These are phyloP conservation scores for Laterallus jamaicensis DNA, from an alignment of 2,113 vertebrate genomes.

Conservation along the genomic window DNA sequence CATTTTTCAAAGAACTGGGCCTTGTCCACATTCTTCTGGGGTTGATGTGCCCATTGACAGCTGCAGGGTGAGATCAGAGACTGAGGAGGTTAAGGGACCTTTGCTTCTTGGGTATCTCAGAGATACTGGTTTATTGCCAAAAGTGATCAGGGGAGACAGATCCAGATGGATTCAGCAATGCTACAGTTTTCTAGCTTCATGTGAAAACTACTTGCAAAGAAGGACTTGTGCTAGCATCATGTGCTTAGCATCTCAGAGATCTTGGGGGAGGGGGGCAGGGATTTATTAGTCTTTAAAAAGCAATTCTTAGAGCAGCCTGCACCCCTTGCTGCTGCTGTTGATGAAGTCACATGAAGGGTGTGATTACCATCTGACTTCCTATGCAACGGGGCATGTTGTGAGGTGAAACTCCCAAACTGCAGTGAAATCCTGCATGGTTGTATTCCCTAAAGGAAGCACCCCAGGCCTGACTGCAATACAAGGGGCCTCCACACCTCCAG, in stretches of 20 bases:
- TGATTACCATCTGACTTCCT: not conserved
- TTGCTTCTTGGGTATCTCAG: not conserved
- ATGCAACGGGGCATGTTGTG: accelerated
- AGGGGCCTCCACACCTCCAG: not conserved
- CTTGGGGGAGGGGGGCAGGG: too few species aligned
- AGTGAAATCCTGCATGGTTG: not conserved
- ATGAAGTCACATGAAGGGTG: accelerated
- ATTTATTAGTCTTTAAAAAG: not conserved
- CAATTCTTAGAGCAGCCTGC: not conserved
- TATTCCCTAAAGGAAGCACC: not conserved
- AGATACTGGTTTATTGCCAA: not conserved
- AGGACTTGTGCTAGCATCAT: not conserved
- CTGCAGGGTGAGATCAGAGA: not conserved
- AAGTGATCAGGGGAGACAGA: not conserved
- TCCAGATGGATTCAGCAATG: not conserved
- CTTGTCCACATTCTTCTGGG: not conserved
- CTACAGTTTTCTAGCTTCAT: not conserved
- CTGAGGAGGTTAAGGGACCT: not conserved
- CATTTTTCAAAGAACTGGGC: not conserved
- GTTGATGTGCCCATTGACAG: not conserved
- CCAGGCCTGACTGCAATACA: not conserved
- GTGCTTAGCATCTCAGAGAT: not conserved
- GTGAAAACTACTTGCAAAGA: not conserved
- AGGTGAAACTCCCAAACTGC: not conserved
- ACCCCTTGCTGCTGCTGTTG: not conserved